Evolutionary conservation across 2,888 invertebrate species (phyloP), one percentile per base, ranked within the genome.

Genomic region (Machimus rusticus): DNA sequence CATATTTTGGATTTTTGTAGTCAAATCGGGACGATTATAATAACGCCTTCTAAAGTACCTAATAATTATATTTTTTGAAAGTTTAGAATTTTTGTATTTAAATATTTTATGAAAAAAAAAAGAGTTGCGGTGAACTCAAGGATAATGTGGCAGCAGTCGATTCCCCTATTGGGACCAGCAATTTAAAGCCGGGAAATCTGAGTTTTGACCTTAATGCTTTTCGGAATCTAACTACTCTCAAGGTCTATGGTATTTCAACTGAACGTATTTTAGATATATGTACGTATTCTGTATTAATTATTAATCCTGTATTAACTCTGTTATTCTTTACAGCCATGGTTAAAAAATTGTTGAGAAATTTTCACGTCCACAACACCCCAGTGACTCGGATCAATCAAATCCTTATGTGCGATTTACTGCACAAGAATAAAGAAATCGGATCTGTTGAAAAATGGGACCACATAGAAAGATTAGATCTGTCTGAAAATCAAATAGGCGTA

Each of bases 1-100:
- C 98, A 98, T 90, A 95, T 98, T 0, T 92, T 99, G 86, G 99
- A 99, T 92, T 97, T 98, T 91, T 96, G 96, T 91, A 95, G 95
- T 0, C 96, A 97, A 91, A 93, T 98, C 37, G 94, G 94, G 28
- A 94, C 94, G 0, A 89, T 93, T 19, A 90, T 91, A 66, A 91
- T 92, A 86, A 92, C 94, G 0, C 92, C 92, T 3, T 90, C 92
- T 0, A 93, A 92, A 88, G 90, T 90, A 34, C 6, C 34, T 34
- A 89, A 82, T 39, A 1, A 51, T 43, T 28, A 39, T 39, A 8
- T n/a, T 31, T 23, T 34, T 43, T 46, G 16, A 46, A 46, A n/a
- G 77, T 74, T n/a, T 31, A 37, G 1, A 74, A 55, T 16, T 55
- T 19, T 28, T 16, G 14, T 16, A 76, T 37, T 66, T 16, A 14